phyloP scores from a whole-genome alignment of 2,888 invertebrate species.

The Chromoteleia sp. region DNA sequence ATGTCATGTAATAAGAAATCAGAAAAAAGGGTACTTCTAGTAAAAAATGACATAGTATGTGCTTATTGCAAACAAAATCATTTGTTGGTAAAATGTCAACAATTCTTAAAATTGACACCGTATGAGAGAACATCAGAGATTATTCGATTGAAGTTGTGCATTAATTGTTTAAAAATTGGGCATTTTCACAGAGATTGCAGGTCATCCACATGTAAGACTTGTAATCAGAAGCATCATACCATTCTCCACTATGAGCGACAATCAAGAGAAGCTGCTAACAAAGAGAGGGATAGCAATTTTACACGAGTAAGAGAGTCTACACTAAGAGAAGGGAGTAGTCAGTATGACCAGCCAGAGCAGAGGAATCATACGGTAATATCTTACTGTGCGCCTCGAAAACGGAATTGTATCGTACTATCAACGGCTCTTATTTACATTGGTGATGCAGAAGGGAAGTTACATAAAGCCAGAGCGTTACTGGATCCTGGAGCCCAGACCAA shows the following conservation, averaged over 20 bases:
- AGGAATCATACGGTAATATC: not conserved
- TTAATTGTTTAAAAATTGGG: constrained; percentile 27
- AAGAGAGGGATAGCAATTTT: no score
- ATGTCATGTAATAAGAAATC: not conserved
- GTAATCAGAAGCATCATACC: constrained; percentile 9
- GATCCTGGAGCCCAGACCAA: constrained; percentile 17
- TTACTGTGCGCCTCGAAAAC: not conserved
- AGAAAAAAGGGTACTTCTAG: not conserved
- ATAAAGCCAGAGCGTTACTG: constrained; percentile 10
- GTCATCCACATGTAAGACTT: constrained; percentile 13
- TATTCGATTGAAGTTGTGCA: constrained; percentile 20
- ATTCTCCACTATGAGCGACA: not conserved
- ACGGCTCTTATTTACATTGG: constrained; percentile 7
- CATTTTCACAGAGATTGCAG: constrained; percentile 24
- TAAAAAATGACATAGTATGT: not conserved
- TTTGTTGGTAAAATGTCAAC: constrained; percentile 11
- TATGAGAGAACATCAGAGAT: not conserved
- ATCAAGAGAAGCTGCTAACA: not conserved
- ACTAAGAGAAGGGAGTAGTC: no score
- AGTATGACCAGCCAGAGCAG: no score
- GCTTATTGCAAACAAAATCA: not conserved
- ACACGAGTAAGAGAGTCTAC: no score
- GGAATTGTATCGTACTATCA: not conserved
- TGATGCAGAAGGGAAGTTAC: constrained; percentile 12
- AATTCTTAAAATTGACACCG: constrained; percentile 5